phyloP scores from a whole-genome alignment of 2,888 invertebrate species.

The Xanthorhoe spadicearia region DNA sequence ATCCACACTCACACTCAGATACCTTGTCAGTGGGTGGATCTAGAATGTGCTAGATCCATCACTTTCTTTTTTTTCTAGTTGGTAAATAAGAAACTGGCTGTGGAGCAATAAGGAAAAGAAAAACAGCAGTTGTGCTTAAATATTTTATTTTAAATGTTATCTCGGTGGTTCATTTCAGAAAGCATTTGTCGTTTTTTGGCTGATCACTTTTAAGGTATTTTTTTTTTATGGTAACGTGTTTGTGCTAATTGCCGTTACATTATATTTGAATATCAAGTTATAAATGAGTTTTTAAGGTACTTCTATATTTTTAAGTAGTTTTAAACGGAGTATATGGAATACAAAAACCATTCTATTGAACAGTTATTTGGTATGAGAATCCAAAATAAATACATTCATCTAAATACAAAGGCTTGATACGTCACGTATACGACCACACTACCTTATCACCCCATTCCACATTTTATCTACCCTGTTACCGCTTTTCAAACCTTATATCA shows the following conservation, averaged over 20 bases:
- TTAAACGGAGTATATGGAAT: neutral
- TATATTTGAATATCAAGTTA: neutral
- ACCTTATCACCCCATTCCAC: neutral
- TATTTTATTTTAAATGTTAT: neutral
- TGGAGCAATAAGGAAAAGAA: neutral
- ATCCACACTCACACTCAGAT: too few relatives aligned
- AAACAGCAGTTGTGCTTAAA: neutral
- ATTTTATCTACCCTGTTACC: neutral
- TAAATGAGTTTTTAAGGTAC: neutral
- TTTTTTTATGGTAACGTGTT: too few relatives aligned
- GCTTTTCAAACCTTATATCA: neutral
- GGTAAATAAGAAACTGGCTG: too few relatives aligned
- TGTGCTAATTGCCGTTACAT: neutral
- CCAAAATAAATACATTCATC: neutral
- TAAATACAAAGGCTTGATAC: neutral
- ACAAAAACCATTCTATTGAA: neutral
- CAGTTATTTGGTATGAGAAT: neutral
- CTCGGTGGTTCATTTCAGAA: neutral
- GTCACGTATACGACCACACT: neutral
- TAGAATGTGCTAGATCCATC: too few relatives aligned
- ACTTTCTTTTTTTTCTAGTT: too few relatives aligned
- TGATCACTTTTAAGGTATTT: neutral
- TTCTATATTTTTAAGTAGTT: neutral
- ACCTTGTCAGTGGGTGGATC: too few relatives aligned
- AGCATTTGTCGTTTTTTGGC: neutral